A percentile compares a stretch with the other conserved stretches of the same genome.
Evolutionary conservation across 2,113 vertebrate species (phyloP).

Genomic region (Callospermophilus lateralis): DNA sequence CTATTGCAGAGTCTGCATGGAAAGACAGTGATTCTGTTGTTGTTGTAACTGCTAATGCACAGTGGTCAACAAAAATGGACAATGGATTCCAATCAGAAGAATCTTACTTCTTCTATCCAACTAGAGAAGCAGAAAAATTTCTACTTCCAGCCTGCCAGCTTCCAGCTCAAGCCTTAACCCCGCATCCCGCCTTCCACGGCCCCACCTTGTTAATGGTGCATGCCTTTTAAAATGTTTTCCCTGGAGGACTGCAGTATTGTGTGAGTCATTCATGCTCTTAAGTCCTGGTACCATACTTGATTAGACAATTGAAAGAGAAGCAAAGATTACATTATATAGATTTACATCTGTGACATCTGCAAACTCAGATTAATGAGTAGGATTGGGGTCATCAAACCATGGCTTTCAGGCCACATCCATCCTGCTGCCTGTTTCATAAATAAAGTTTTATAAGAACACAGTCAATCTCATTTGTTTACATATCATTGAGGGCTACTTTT

Average conservation of each 20-base stretch:
- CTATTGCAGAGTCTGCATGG: neutral
- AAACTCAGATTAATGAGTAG: neutral
- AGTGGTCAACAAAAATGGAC: neutral
- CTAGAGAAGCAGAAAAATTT: neutral
- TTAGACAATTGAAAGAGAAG: neutral
- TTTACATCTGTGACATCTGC: neutral
- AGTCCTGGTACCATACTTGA: neutral
- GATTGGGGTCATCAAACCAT: neutral
- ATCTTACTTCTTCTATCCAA: neutral
- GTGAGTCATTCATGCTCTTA: neutral
- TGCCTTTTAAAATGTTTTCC: neutral
- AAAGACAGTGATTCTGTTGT: neutral
- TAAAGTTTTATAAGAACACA: neutral
- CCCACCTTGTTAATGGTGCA: too few relatives aligned
- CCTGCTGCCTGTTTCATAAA: neutral
- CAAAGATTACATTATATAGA: neutral
- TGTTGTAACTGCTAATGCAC: rapidly evolving
- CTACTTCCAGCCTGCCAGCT: neutral
- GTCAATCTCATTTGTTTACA: neutral
- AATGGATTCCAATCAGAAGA: neutral
- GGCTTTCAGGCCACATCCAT: neutral
- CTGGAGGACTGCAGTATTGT: neutral
- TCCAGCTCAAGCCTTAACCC: neutral
- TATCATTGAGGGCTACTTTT: neutral
- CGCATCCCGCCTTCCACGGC: neutral